These are phyloP conservation scores for Scortum barcoo DNA, from an alignment of 2,113 vertebrate species.

Conservation along the genomic window DNA sequence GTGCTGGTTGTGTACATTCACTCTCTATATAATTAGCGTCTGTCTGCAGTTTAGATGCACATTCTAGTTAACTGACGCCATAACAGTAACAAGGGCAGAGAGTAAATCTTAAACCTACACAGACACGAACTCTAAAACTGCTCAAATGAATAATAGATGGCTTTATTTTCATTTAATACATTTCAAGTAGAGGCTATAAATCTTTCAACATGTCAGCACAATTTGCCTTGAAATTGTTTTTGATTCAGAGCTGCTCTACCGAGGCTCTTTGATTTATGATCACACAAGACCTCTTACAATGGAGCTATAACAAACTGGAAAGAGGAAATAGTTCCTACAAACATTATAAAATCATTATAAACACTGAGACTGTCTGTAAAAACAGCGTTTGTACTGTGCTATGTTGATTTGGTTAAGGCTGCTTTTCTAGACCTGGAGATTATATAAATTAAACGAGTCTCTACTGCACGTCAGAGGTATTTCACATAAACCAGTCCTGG, in stretches of 20 bases:
- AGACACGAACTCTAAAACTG: conserved; percentile 28
- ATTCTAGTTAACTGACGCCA: background rate
- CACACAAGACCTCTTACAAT: background rate
- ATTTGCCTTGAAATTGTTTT: conserved; percentile 44
- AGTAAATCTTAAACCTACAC: background rate
- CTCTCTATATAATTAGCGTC: background rate
- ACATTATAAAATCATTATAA: conserved; percentile 4
- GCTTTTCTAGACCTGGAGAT: background rate
- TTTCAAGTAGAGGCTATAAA: conserved; percentile 56
- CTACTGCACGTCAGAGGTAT: background rate
- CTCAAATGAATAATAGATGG: conserved; percentile 67
- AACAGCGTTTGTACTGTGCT: background rate
- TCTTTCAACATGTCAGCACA: conserved; percentile 54
- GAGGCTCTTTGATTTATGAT: background rate
- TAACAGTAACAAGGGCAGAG: background rate
- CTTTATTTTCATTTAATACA: conserved; percentile 57
- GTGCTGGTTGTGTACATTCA: background rate
- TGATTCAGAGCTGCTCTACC: conserved; percentile 9
- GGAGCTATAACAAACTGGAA: background rate
- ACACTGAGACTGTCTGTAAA: background rate
- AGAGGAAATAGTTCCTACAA: background rate
- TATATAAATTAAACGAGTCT: background rate
- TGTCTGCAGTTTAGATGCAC: background rate
- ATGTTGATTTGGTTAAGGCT: too few relatives aligned
- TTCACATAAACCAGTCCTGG: background rate